Conservation (phyloP, 1,140 invertebrate genomes). For the Ylistrum balloti region DNA sequence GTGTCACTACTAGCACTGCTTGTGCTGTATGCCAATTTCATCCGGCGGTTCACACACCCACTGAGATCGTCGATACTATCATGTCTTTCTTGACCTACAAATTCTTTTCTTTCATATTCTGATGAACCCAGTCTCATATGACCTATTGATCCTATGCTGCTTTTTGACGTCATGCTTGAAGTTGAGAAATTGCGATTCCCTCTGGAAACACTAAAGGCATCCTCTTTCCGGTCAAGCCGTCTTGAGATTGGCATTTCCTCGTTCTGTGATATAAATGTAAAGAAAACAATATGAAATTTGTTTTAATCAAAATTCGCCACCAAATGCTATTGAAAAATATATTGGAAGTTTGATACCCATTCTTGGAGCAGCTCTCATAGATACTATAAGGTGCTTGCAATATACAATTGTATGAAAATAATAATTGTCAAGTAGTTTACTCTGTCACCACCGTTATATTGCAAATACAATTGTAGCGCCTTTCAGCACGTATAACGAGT, state of each 20-base stretch:
- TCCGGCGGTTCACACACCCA: neutral
- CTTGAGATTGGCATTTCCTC: constrained; percentile 20
- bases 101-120: neutral
- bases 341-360: no score
- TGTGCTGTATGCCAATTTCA: constrained; percentile 8
- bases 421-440: no score
- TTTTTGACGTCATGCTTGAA: neutral
- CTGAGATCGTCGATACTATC: neutral
- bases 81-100: neutral
- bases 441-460: no score
- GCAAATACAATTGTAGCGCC: no score
- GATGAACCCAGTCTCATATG: neutral
- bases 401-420: no score
- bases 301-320: no score
- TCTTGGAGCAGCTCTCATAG: no score
- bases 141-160: constrained; percentile 3
- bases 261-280: neutral
- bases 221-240: neutral
- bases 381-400: no score
- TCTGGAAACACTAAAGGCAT: neutral
- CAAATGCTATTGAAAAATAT: no score
- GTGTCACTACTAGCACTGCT: constrained; percentile 45
- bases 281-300: no score
- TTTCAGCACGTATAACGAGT: no score
- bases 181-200: neutral